phyloP scores from a whole-genome alignment of 2,888 invertebrate genomes.

The Apamea anceps region DNA sequence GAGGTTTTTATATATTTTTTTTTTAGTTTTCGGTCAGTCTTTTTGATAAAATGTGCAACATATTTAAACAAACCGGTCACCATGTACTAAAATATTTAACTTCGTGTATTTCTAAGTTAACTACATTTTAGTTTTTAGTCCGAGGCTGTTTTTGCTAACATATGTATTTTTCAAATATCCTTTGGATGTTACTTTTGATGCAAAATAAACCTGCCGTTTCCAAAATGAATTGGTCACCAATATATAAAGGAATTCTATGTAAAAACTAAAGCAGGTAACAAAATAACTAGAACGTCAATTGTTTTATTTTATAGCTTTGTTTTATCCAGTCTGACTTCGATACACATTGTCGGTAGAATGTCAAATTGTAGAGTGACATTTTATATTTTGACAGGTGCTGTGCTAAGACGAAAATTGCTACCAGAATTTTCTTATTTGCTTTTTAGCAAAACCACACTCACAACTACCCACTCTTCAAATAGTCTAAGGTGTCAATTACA shows the following conservation, averaged over 20 bases:
- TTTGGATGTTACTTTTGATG: constrained; percentile 15
- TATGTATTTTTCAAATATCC: constrained; percentile 41
- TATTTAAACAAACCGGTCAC: constrained; percentile 45
- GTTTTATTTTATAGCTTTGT: constrained; percentile 22
- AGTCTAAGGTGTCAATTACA: constrained; percentile 34
- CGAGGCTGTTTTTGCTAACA: constrained; percentile 69
- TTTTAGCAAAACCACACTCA: neutral
- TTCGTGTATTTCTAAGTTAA: constrained; percentile 82
- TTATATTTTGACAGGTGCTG: constrained; percentile 10
- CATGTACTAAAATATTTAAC: constrained; percentile 83
- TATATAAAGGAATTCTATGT: constrained; percentile 16
- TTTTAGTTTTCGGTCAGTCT: neutral
- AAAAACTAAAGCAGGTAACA: constrained; percentile 47
- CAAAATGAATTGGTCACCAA: constrained; percentile 15
- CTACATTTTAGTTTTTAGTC: constrained; percentile 79
- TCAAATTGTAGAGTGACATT: constrained; percentile 36
- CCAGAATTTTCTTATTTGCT: neutral
- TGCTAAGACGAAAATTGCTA: neutral
- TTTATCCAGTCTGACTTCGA: constrained; percentile 12
- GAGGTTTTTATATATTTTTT: neutral
- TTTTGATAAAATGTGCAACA: constrained; percentile 55
- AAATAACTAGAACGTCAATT: constrained; percentile 24
- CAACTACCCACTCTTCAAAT: neutral
- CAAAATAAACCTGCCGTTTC: constrained; percentile 30
- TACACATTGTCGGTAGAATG: constrained; percentile 26